These are phyloP conservation scores for Microplitis demolitor DNA, from an alignment of 1,140 invertebrate species.

Conservation along the genomic window DNA sequence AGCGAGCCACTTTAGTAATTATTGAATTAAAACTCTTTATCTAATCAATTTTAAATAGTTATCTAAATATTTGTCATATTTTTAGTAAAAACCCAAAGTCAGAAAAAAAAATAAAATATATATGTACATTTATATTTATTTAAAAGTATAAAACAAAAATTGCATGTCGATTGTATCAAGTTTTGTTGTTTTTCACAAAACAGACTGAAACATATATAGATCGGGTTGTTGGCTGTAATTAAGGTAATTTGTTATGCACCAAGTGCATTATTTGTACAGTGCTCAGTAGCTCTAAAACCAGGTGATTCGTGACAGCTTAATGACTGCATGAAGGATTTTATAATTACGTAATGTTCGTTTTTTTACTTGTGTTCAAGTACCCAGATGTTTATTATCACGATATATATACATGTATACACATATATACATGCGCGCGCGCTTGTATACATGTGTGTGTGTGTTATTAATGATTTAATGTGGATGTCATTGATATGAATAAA, in stretches of 20 bases:
- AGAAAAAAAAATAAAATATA: too few species aligned
- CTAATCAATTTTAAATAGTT: too few species aligned
- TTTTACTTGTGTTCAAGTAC: not conserved
- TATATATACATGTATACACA: not conserved
- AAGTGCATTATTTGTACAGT: not conserved
- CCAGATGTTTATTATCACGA: not conserved
- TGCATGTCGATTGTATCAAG: not conserved
- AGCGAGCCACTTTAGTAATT: too few species aligned
- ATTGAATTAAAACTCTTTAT: too few species aligned
- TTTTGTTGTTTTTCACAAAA: not conserved
- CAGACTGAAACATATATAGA: not conserved
- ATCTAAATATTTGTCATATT: too few species aligned
- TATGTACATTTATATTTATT: too few species aligned
- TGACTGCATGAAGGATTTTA: slow-evolving; percentile 1
- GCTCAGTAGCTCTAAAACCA: not conserved
- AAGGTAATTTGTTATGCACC: slow-evolving; percentile 8
- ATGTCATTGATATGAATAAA: too few species aligned
- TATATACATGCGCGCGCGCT: too few species aligned
- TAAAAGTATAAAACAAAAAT: not conserved
- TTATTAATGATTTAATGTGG: too few species aligned
- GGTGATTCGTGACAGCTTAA: not conserved
- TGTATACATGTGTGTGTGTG: too few species aligned
- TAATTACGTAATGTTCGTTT: not conserved
- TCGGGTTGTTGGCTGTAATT: not conserved
- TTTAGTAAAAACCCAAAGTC: too few species aligned